Evolutionary conservation across 2,797 vertebrate species (phyloP), one percentile per base, ranked within the genome.

Genomic region (Alcedo atthis): DNA sequence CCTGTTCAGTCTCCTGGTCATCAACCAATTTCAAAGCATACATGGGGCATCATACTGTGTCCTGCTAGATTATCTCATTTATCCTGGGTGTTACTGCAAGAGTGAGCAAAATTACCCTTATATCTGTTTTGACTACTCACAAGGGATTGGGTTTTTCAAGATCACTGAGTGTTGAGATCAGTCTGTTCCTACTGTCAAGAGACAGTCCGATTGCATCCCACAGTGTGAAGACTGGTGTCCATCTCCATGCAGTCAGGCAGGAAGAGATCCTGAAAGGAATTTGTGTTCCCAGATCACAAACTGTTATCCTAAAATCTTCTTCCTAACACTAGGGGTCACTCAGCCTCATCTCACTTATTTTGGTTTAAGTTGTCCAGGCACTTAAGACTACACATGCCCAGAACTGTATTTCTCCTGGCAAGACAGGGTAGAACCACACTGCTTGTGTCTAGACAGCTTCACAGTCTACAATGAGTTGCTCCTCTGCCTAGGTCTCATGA

Each of bases 401-500:
- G 43, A 88, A 73, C 9, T 48, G 25, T 25, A 76, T 68, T 66
- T 70, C 32, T 81, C 12, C 51, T 74, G 71, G 68, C 68, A 86
- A 77, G 71, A 55, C 45, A 26, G 15, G 2, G 42, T 66, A 74
- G 78, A 88, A 70, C 40, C 67, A 42, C 48, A 30, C 10, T 53
- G 28, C 25, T 88, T 92, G 25, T 70, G 53, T 93, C 90, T 92
- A 89, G 90, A 88, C 75, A 46, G 7, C 17, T 79, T 67, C 42
- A 32, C 21, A 69, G 19, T 19, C 53, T 67, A 14, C 0, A 1
- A 57, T 4, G 18, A 73, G 32, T 19, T 94, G 20, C 35, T 90
- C 16, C n/a, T 84, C 48, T 83, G 35, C 59, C 28, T 49, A 42
- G n/a, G 35, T 76, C 81, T 84, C 59, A 20, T 49, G 64, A 84